Conservation (phyloP, 2,888 invertebrate genomes). For the Brenthis hecate region DNA sequence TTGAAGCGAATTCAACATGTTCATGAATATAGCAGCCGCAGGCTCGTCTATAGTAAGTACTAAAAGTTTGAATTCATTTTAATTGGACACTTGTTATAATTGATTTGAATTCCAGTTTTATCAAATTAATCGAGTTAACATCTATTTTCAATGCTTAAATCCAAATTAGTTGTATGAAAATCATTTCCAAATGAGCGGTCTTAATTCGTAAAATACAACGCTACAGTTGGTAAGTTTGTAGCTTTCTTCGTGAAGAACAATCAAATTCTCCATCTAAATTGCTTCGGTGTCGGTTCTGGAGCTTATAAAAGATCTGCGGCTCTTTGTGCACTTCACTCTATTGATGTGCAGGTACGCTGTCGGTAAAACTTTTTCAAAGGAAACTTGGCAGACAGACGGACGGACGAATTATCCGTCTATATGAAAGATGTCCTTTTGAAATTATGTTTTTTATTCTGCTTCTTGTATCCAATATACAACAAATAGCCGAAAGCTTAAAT, state of each 20-base stretch:
- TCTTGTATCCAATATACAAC: neutral
- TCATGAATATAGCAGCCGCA: no score
- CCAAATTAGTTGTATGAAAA: slow-evolving; percentile 20
- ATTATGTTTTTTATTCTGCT: neutral
- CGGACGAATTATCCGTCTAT: slow-evolving; percentile 12
- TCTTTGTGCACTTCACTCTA: slow-evolving; percentile 52
- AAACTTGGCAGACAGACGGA: slow-evolving; percentile 67
- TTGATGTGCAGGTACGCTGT: slow-evolving; percentile 62
- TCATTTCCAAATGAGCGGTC: slow-evolving; percentile 36
- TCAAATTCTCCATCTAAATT: slow-evolving; percentile 44
- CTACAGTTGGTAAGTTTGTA: slow-evolving; percentile 42
- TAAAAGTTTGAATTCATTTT: no score
- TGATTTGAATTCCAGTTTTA: no score
- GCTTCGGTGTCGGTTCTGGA: slow-evolving; percentile 39
- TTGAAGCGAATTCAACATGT: no score
- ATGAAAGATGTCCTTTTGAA: slow-evolving; percentile 6
- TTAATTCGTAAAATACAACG: slow-evolving; percentile 34
- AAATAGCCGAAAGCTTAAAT: neutral
- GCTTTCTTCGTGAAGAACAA: slow-evolving; percentile 42
- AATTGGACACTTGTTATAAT: no score
- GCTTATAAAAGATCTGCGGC: slow-evolving; percentile 48
- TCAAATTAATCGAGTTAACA: neutral
- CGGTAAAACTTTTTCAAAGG: slow-evolving; percentile 67
- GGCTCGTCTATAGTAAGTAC: no score
- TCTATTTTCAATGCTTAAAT: neutral